Conservation (phyloP, 2,113 vertebrate species). For the Dipodomys spectabilis region DNA sequence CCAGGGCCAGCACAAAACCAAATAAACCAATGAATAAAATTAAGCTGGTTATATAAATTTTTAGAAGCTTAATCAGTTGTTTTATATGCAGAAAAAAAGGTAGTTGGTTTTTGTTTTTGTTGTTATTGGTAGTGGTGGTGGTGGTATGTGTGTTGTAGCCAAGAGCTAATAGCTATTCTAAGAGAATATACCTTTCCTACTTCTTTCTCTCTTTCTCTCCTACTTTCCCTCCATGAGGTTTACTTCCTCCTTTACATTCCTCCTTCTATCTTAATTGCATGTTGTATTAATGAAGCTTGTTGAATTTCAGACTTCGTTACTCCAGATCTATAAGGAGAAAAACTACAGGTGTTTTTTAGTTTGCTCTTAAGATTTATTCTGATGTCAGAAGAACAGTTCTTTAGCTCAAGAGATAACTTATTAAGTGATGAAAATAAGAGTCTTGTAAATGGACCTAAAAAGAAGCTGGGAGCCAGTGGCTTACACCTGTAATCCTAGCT, state of each 20-base stretch:
- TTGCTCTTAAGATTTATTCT: constrained; percentile 32
- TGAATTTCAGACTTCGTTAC: constrained; percentile 45
- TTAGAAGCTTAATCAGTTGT: not conserved
- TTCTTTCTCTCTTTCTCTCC: not conserved
- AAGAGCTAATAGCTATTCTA: not conserved
- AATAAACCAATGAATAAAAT: too few relatives aligned
- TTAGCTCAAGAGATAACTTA: constrained; percentile 46
- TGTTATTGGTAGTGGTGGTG: too few relatives aligned
- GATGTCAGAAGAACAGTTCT: constrained; percentile 17
- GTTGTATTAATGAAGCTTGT: constrained; percentile 16
- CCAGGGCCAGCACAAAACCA: too few relatives aligned
- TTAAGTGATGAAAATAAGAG: constrained; percentile 60
- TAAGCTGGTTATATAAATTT: too few relatives aligned
- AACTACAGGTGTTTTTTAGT: not conserved
- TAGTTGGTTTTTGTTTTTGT: not conserved
- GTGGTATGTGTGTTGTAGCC: not conserved
- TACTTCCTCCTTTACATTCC: not conserved
- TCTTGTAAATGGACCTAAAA: constrained; percentile 13
- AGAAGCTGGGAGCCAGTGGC: not conserved
- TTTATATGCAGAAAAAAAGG: not conserved
- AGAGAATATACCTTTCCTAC: not conserved
- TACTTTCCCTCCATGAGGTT: not conserved
- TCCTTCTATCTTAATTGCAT: not conserved
- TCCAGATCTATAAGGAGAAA: constrained; percentile 9
- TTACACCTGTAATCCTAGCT: too few relatives aligned